Evolutionary conservation across 2,113 vertebrate genomes (phyloP).

Genomic region (Probosciger aterrimus): DNA sequence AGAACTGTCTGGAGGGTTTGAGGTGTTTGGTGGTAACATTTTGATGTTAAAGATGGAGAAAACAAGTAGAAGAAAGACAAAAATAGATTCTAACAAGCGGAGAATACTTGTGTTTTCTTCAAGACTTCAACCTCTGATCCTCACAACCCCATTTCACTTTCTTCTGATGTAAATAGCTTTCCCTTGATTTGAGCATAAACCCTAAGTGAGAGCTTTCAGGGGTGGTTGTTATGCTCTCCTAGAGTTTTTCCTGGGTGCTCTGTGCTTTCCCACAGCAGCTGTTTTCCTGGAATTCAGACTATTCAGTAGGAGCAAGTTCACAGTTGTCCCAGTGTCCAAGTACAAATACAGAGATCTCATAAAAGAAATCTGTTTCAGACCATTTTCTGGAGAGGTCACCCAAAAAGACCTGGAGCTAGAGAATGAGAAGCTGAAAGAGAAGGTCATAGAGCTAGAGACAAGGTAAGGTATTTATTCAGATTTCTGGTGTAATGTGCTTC

Average conservation of each 20-base stretch:
- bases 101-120: neutral
- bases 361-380: neutral
- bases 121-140: neutral
- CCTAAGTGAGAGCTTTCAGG: neutral
- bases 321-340: neutral
- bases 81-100: neutral
- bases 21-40: neutral
- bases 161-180: neutral
- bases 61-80: neutral
- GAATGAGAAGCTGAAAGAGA: neutral
- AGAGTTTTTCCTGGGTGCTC: neutral
- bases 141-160: neutral
- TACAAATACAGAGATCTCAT: neutral
- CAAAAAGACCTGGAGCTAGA: neutral
- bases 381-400: neutral
- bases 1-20: neutral
- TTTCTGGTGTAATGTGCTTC: neutral
- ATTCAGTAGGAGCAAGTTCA: neutral
- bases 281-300: neutral
- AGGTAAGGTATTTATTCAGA: neutral
- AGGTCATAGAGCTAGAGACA: neutral
- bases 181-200: neutral
- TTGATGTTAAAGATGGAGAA: neutral
- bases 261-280: neutral
- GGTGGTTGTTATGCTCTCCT: neutral